These are phyloP conservation scores for Drosophila funebris DNA, from an alignment of 1,140 invertebrate genomes.

Conservation along the genomic window DNA sequence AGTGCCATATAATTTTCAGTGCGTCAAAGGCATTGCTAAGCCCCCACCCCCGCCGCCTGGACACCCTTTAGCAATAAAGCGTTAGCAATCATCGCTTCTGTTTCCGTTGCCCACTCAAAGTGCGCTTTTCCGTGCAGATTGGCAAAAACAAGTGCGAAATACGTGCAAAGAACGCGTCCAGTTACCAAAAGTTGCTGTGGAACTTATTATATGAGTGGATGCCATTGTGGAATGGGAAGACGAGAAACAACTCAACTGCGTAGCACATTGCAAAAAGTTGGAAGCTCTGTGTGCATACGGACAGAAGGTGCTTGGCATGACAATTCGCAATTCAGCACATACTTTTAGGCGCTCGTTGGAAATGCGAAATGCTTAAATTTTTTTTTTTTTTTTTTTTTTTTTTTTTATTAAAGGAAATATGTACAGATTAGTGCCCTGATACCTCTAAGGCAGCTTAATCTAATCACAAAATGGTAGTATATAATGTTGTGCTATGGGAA, in stretches of 20 bases:
- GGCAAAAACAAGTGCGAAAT: slow-evolving; percentile 25
- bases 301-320: slow-evolving; percentile 48
- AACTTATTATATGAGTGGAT: neutral
- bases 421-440: too few relatives aligned
- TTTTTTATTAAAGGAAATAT: too few relatives aligned
- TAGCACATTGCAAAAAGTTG: neutral
- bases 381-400: too few relatives aligned
- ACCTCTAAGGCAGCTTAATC: too few relatives aligned
- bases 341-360: slow-evolving; percentile 33
- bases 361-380: neutral
- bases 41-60: neutral
- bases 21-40: slow-evolving; percentile 34
- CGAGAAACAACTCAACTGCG: neutral
- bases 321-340: slow-evolving; percentile 45
- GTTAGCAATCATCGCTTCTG: neutral
- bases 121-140: neutral
- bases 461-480: too few relatives aligned
- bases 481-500: too few relatives aligned
- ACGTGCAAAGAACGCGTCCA: slow-evolving; percentile 44
- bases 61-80: slow-evolving; percentile 16
- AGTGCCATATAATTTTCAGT: slow-evolving; percentile 50
- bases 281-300: neutral
- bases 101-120: slow-evolving; percentile 2
- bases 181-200: slow-evolving; percentile 45
- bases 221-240: neutral